Percentiles rank a stretch among this genome's conserved stretches.
These are phyloP conservation scores for Heliconius eleuchia DNA, from an alignment of 1,140 invertebrate species.

Conservation along the genomic window DNA sequence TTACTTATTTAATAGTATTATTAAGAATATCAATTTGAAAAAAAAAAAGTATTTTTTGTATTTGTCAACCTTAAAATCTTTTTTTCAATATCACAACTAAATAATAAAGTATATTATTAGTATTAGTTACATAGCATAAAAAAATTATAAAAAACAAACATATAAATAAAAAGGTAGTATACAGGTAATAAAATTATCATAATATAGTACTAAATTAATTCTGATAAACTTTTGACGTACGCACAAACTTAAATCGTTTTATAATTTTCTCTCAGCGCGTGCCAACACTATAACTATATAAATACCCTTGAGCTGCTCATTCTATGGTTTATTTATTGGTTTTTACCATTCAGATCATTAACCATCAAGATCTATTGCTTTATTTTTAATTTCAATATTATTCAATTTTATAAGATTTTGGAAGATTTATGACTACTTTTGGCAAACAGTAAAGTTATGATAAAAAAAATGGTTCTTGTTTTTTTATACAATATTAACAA, in stretches of 20 bases:
- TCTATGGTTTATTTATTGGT: slow-evolving; percentile 29
- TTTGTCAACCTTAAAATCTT: too few species aligned
- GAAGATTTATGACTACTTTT: slow-evolving; percentile 14
- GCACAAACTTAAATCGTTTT: background rate
- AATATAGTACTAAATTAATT: background rate
- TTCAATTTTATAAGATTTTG: slow-evolving; percentile 9
- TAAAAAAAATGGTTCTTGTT: background rate
- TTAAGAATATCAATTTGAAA: too few species aligned
- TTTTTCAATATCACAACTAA: too few species aligned
- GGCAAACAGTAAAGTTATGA: background rate
- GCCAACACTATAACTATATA: background rate
- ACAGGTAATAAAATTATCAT: too few species aligned
- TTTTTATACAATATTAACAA: background rate
- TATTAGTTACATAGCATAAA: too few species aligned
- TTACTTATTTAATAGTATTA: too few species aligned
- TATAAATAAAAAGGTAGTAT: too few species aligned
- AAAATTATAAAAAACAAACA: too few species aligned
- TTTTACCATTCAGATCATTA: slow-evolving; percentile 26
- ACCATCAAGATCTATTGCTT: slow-evolving; percentile 18
- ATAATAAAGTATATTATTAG: too few species aligned
- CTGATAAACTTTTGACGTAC: background rate
- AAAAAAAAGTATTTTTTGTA: too few species aligned
- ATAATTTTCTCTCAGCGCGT: slow-evolving; percentile 16
- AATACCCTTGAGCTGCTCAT: slow-evolving; percentile 20
- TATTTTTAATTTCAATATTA: slow-evolving; percentile 22